These are phyloP conservation scores for Sarcophaga carnaria DNA, from an alignment of 2,888 invertebrate genomes.

Conservation along the genomic window DNA sequence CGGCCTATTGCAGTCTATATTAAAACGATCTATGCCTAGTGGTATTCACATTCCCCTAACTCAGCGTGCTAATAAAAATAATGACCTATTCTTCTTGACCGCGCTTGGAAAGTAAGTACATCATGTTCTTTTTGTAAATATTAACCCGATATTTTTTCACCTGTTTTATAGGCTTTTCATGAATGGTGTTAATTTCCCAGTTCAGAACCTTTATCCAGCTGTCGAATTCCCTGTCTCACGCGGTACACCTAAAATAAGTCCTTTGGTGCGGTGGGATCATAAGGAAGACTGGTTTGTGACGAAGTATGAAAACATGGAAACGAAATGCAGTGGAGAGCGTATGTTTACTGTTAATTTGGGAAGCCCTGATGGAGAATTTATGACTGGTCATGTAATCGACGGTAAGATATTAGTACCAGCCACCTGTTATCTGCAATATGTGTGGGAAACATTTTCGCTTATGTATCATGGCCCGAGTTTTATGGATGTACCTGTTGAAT, in stretches of 20 bases:
- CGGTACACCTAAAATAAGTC: conserved; percentile 91
- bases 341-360: conserved; percentile 84
- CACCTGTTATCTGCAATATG: conserved; percentile 88
- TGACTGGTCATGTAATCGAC: conserved; percentile 92
- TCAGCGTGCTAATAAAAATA: conserved; percentile 83
- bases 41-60: conserved; percentile 84
- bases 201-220: conserved; percentile 89
- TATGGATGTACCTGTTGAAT: conserved; percentile 87
- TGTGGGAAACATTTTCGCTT: conserved; percentile 89
- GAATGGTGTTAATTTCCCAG: conserved; percentile 87
- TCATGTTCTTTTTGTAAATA: too few relatives aligned
- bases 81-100: conserved; percentile 76
- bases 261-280: conserved; percentile 93
- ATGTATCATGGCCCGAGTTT: conserved; percentile 86
- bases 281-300: conserved; percentile 87
- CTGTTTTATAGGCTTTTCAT: conserved; percentile 86
- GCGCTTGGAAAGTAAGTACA: conserved; percentile 82
- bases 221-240: conserved; percentile 91
- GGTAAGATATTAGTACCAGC: conserved; percentile 88
- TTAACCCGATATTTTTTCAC: conserved; percentile 73
- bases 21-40: conserved; percentile 84
- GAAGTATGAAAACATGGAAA: conserved; percentile 86
- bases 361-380: conserved; percentile 88
- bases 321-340: conserved; percentile 87
- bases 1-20: conserved; percentile 85